Base-by-base conservation (phyloP, 2,113 vertebrate species). In the Aptenodytes patagonicus region DNA sequence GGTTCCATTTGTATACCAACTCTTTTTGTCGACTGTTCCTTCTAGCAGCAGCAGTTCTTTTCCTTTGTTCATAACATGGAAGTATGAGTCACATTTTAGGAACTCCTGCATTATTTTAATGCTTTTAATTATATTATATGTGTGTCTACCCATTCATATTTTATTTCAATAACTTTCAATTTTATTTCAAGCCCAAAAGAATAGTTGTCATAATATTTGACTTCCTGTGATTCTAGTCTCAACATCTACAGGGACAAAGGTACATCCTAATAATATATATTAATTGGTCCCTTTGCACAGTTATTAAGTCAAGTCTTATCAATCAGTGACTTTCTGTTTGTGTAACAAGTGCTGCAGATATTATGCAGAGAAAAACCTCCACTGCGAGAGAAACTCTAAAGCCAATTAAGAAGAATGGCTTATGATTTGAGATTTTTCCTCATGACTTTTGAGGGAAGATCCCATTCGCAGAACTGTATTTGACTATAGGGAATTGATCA, bases 251-350 rank as follows among this genome's bases (percentile, higher is more conserved):
- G 72, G 40, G 75, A 95, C 22, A 93, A 93, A 65, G 46, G 28
- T 95, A 87, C 49, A 90, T 94, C 54, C 68, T 93, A 95, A 72
- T 96, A 94, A 87, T 89, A 73, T 76, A 26, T 85, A 70, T 31
- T 97, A 97, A 97, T 87, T 94, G 47, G 57, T 97, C 64, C 79
- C 70, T 83, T 94, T 94, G 91, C 66, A 95, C n/a, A 95, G 96
- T 88, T 97, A 97, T 58, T 89, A 96, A 96, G 44, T 89, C 88
- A 92, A 93, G 60, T 52, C 19, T 83, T 96, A 96, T 97, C 87
- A 97, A 83, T 95, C 61, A 97, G 68, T 75, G 71, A 29, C 29
- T 65, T 91, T 58, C 79, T 90, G 32, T 97, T 96, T 96, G 42
- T 70, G 54, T 55, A 90, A 24, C 20, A 95, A 93, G 28, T 73